Base-by-base conservation (phyloP, 2,888 invertebrate species). In the Entomobrya proxima region DNA sequence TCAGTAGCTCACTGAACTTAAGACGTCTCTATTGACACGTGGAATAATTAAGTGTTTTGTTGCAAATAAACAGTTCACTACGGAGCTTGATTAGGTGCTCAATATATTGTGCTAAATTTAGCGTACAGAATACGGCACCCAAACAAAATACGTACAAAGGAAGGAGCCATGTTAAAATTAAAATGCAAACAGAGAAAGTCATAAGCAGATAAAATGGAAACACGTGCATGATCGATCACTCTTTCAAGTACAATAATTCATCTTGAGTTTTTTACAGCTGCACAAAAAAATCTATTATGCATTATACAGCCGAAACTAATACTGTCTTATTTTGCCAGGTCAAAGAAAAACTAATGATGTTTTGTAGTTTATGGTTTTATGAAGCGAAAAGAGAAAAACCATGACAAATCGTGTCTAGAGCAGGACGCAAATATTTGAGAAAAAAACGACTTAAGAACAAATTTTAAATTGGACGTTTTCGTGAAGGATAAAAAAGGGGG, bases 361-460 rank as follows among this genome's bases (percentile, higher is more conserved):
- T 47, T 47, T 30, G 30, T 72, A 44, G 21, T 55, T 27, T 74
- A 75, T 50, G 32, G 30, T 27, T 82, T 82, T 75, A 82, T 75
- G 82, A 82, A 61, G 82, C 75, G 74, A 82, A 75, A 61, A 82
- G 50, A 58, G 44, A 69, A 47, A 82, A 82, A 82, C 82, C 82
- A 47, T 82, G 75, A 64, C 75, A 82, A 82, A 82, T 82, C 75
- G 64, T 74, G 74, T 37, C 6, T 82, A 75, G 32, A 30, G 37
- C 69, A 69, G 72, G 44, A 72, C 47, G 72, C 18, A 72, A 44
- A 47, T 30, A 72, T 72, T 72, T 72, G 47, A n/a, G n/a, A 4
- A 50, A 50, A 50, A 72, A 67, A 40, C 9, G 18, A 32, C 18
- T 37, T 4, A 61, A 52, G 18, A 64, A 35, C 64, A 72, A 72